Evolutionary conservation across 2,797 vertebrate genomes (phyloP).

Genomic region (Ispidina lecontei): DNA sequence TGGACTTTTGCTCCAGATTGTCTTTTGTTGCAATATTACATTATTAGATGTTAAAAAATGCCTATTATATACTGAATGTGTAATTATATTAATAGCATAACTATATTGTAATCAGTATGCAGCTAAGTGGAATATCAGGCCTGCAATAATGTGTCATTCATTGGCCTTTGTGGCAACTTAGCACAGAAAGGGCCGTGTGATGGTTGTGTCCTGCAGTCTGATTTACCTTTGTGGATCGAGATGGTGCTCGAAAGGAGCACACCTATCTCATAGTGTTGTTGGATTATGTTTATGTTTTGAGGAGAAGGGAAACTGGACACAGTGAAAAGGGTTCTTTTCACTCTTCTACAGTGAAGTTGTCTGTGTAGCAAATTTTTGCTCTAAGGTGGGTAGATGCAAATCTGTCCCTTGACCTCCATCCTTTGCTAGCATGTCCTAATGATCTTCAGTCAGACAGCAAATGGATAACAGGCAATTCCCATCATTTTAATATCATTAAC

Average conservation of each 20-base stretch:
- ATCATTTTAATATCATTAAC: not conserved
- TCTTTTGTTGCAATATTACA: not conserved
- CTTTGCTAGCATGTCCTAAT: not conserved
- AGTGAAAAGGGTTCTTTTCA: not conserved
- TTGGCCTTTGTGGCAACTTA: not conserved
- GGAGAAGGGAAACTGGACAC: not conserved
- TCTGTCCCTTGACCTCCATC: not conserved
- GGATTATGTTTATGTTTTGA: not conserved
- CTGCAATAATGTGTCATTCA: not conserved
- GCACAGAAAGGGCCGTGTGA: not conserved
- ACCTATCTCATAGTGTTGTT: not conserved
- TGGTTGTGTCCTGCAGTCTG: not conserved
- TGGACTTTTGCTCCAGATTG: not conserved
- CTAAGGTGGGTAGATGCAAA: not conserved
- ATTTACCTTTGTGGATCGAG: not conserved
- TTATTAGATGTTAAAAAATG: slow-evolving; percentile 18
- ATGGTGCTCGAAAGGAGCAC: not conserved
- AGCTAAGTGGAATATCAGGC: not conserved
- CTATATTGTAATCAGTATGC: not conserved
- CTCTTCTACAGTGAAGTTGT: not conserved
- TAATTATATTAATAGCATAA: slow-evolving; percentile 49
- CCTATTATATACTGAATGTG: not conserved
- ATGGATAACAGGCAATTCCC: not conserved
- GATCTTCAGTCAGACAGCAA: not conserved
- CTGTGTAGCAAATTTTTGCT: not conserved